phyloP scores from a whole-genome alignment of 2,113 vertebrate species.

The Elephantulus edwardii region DNA sequence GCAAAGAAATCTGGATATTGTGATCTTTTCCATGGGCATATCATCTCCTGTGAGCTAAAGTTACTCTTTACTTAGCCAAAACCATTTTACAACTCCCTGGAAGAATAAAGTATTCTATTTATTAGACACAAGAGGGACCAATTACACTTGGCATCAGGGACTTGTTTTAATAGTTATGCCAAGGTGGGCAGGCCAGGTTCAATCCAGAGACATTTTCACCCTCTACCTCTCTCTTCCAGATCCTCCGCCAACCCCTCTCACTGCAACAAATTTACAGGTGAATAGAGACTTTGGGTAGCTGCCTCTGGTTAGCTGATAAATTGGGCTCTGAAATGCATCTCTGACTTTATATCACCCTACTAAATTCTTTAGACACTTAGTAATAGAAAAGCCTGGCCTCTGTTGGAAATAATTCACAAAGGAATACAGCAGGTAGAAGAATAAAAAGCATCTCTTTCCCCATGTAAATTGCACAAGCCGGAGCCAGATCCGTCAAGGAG shows the following conservation, averaged over 20 bases:
- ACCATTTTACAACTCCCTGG: background rate
- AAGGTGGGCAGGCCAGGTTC: background rate
- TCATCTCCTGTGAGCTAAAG: background rate
- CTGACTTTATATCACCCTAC: constrained; percentile 34
- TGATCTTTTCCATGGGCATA: background rate
- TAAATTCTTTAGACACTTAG: constrained; percentile 59
- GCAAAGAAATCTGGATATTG: background rate
- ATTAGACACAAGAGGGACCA: background rate
- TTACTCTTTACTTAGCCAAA: constrained; percentile 17
- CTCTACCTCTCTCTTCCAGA: background rate
- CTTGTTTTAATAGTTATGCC: background rate
- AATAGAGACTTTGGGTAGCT: constrained; percentile 27
- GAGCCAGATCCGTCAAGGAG: constrained; percentile 38
- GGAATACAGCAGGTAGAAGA: constrained; percentile 40
- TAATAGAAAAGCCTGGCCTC: constrained; percentile 33
- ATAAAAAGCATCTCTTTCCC: constrained; percentile 58
- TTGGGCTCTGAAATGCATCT: constrained; percentile 39
- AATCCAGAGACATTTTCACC: background rate
- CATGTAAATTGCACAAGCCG: constrained; percentile 64
- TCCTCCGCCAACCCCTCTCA: background rate
- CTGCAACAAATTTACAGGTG: background rate
- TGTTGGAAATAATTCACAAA: constrained; percentile 47
- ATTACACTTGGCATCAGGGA: background rate
- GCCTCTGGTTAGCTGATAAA: constrained; percentile 41
- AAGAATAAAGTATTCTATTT: background rate